Percentiles rank a stretch among this genome's conserved stretches.
Evolutionary conservation across 2,113 vertebrate genomes (phyloP).

Genomic region (Ondatra zibethicus): DNA sequence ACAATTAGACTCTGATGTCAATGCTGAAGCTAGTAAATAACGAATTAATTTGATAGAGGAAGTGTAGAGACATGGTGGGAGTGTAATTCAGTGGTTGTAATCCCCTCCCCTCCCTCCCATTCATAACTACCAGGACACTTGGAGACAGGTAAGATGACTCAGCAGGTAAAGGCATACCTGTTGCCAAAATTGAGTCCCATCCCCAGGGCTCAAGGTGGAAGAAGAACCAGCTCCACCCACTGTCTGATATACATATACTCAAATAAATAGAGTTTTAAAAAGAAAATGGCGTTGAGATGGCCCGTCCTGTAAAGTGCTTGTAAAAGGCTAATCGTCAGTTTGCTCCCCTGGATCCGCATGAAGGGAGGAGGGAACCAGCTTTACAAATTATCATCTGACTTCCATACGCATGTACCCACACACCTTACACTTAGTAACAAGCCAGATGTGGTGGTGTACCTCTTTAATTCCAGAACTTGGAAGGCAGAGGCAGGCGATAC

Average conservation of each 20-base stretch:
- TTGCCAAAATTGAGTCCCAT: neutral
- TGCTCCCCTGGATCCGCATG: neutral
- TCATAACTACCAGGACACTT: neutral
- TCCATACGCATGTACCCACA: neutral
- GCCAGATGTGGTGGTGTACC: neutral
- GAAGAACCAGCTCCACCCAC: neutral
- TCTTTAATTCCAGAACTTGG: neutral
- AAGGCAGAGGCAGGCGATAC: neutral
- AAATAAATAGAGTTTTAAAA: neutral
- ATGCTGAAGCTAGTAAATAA: neutral
- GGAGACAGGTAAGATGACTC: neutral
- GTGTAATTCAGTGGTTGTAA: neutral
- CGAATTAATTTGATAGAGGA: neutral
- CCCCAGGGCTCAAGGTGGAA: neutral
- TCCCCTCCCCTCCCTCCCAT: too few species aligned
- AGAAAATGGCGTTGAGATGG: neutral
- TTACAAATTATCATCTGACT: neutral
- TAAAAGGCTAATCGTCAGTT: neutral
- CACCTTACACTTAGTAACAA: neutral
- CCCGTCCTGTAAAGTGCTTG: too few species aligned
- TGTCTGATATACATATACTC: neutral
- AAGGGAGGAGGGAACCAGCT: neutral
- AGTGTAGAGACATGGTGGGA: neutral
- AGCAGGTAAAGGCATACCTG: neutral
- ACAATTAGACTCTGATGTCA: neutral